phyloP scores from a whole-genome alignment of 37 sponge, comb jelly and placozoan species.

The Mnemiopsis leidyi region DNA sequence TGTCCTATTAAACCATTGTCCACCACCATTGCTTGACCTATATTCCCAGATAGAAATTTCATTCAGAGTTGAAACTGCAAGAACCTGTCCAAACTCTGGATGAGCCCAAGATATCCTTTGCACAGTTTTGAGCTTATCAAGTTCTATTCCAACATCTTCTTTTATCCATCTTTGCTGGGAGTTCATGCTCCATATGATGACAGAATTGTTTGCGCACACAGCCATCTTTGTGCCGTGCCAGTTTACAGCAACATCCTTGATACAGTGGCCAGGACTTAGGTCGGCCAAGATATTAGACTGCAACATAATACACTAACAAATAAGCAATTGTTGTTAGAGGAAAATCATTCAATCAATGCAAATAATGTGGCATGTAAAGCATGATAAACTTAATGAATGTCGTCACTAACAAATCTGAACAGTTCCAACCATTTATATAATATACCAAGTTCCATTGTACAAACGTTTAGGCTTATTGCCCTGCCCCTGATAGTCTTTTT shows the following conservation, averaged over 20 bases:
- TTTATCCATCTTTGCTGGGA: background rate
- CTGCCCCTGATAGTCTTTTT: too few species aligned
- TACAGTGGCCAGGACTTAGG: background rate
- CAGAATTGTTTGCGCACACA: constrained; percentile 22
- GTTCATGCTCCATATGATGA: constrained; percentile 12
- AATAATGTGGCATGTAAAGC: too few species aligned
- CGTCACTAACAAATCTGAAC: too few species aligned
- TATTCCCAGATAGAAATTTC: constrained; percentile 90
- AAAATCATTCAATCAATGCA: too few species aligned
- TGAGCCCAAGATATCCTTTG: constrained; percentile 96
- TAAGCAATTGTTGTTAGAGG: too few species aligned
- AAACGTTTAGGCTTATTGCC: too few species aligned
- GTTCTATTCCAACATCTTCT: constrained; percentile 2
- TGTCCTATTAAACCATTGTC: constrained; percentile 19
- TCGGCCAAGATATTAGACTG: background rate
- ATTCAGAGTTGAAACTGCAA: constrained; percentile 95
- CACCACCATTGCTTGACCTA: background rate
- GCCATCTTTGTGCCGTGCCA: constrained; percentile 57
- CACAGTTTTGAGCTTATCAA: constrained; percentile 66
- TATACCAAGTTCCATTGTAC: too few species aligned
- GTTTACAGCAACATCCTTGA: constrained; percentile 35
- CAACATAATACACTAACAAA: too few species aligned
- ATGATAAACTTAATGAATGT: too few species aligned
- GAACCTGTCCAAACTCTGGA: constrained; percentile 97
- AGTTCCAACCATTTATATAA: too few species aligned